Conservation (phyloP, 2,797 vertebrate species). For the Hozukius guyotensis region DNA sequence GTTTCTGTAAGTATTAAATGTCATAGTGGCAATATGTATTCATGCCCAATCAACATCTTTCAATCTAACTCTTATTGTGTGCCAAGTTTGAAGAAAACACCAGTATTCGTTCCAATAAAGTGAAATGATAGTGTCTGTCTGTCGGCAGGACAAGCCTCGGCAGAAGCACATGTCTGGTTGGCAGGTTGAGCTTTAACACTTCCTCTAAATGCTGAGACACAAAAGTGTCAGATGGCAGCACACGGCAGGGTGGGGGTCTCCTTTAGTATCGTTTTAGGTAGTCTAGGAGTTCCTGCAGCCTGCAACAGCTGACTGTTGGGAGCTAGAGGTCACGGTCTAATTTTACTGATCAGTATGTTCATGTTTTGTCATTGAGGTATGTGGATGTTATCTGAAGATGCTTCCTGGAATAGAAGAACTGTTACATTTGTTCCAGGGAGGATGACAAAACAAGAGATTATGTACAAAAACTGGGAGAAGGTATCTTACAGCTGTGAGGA, state of each 20-base stretch:
- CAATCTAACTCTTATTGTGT: background rate
- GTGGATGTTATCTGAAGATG: slow-evolving; percentile 1
- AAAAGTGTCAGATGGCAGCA: slow-evolving; percentile 61
- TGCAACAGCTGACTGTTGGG: slow-evolving; percentile 67
- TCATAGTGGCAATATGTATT: slow-evolving; percentile 11
- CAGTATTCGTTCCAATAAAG: slow-evolving; percentile 31
- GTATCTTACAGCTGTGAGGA: background rate
- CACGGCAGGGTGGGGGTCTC: slow-evolving; percentile 35
- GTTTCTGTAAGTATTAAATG: slow-evolving; percentile 28
- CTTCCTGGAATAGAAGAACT: slow-evolving; percentile 24
- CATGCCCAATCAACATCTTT: slow-evolving; percentile 7
- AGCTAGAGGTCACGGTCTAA: slow-evolving; percentile 34
- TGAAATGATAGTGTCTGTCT: slow-evolving; percentile 37
- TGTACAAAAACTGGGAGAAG: slow-evolving; percentile 16
- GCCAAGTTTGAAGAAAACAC: slow-evolving; percentile 40
- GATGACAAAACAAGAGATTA: slow-evolving; percentile 15
- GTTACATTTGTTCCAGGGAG: slow-evolving; percentile 11
- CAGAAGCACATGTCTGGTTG: slow-evolving; percentile 30
- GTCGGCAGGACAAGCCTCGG: slow-evolving; percentile 37
- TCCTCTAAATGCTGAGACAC: slow-evolving; percentile 64
- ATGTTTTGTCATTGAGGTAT: background rate
- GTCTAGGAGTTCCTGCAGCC: slow-evolving; percentile 29
- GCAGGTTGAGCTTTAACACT: slow-evolving; percentile 38
- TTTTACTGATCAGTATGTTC: slow-evolving; percentile 5
- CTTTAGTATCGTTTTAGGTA: slow-evolving; percentile 61